Base-by-base conservation (phyloP, 2,888 invertebrate species). In the Mermis nigrescens region DNA sequence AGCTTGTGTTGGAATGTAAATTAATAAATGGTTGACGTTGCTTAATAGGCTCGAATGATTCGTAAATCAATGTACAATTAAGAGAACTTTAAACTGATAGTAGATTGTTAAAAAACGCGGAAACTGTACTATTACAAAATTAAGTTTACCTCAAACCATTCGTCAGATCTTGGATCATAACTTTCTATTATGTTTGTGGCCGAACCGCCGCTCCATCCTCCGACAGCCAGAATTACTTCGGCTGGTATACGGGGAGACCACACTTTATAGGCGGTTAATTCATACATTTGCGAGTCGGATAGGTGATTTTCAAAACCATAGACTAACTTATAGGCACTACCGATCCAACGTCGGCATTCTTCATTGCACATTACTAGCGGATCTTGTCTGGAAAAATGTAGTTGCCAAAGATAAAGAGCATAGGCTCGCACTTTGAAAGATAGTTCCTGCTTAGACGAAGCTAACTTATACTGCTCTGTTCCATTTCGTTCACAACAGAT, bases 91-190 rank as follows among this genome's bases (percentile, higher is more conserved):
- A n/a, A n/a, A n/a, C n/a, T n/a, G n/a, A n/a, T n/a, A n/a, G n/a
- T n/a, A n/a, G n/a, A n/a, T n/a, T n/a, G n/a, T n/a, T n/a, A n/a
- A n/a, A n/a, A n/a, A n/a, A n/a, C n/a, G n/a, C n/a, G n/a, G n/a
- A n/a, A n/a, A n/a, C n/a, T n/a, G n/a, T 19, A 38, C 19, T 38
- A 38, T 38, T 38, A 19, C 7, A 48, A 7, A n/a, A 48, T 7
- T n/a, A 4, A 48, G 7, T 12, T 15, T 24, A 55, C 31, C 19
- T 22, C n/a, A 4, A 2, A 4, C 88, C 89, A 89, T 54, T 87
- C 81, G 75, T 89, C 88, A 1, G 88, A 87, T 67, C 86, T 78
- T 0, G 86, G 86, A 67, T 89, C 88, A 70, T 88, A 89, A 0
- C 87, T 85, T 74, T 89, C 88, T 64, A 88, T 85, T 72, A 82